Evolutionary conservation across 2,888 invertebrate genomes (phyloP), one percentile per base, ranked within the genome.

Genomic region (Cylindroiulus punctatus): DNA sequence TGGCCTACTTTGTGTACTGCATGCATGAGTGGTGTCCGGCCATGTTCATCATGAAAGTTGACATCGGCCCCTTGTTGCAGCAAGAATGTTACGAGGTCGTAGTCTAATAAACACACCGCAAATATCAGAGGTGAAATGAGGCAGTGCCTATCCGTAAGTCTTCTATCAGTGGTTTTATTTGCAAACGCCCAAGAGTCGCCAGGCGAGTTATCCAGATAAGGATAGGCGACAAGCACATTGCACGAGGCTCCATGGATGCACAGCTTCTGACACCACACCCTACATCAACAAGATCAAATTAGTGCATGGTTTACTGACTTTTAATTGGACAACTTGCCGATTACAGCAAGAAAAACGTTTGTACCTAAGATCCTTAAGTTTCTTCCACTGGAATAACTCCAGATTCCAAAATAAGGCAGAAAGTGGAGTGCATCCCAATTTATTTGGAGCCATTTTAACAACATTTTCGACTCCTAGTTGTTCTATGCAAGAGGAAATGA

Each of bases 21-120:
- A 89, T 91, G 90, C 91, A 91, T 91, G 52, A 92, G 88, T 17
- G 91, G 91, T 19, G 91, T 91, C n/a, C 90, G 87, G 12, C 90
- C 90, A 30, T 89, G 87, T 84, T 89, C 90, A 88, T 91, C 91
- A 14, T 90, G 88, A 87, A 90, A 89, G 88, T 91, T 91, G 3
- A 90, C 89, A 36, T 90, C 90, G 17, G 91, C 91, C 40, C 90
- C 90, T 85, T 89, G 88, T 87, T 89, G 88, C 42, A 92, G 89
- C 81, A 92, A 88, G 86, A 89, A 89, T 88, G 89, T 89, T 2
- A 89, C 90, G 47, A 91, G 88, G 42, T 89, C 89, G 87, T 90
- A 90, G 88, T 91, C 89, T 86, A 89, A 89, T 84, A 89, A 89
- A 87, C 89, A 89, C 30, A 92, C 89, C 12, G 91, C 90, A 86